phyloP scores from a whole-genome alignment of 2,888 invertebrate genomes.

The Kuschelorhynchus macadamiae region DNA sequence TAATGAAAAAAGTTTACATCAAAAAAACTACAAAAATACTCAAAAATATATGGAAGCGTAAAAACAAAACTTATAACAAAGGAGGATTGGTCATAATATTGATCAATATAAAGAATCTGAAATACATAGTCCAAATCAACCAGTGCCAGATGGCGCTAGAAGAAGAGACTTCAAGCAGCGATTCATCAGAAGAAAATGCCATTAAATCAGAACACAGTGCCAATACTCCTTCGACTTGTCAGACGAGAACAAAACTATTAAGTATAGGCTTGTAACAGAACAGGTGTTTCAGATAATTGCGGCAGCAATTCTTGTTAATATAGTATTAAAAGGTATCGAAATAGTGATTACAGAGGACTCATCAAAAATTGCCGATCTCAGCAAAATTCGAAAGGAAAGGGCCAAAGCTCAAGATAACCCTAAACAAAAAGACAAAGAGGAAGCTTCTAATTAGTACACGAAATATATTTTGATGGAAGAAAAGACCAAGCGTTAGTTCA shows the following conservation, averaged over 20 bases:
- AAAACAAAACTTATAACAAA: neutral
- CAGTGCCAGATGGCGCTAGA: too few relatives aligned
- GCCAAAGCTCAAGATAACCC: constrained; percentile 1
- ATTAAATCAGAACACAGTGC: too few relatives aligned
- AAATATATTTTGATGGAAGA: constrained; percentile 26
- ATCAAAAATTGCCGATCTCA: constrained; percentile 31
- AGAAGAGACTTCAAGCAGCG: too few relatives aligned
- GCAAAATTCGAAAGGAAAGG: constrained; percentile 28
- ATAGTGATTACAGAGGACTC: constrained; percentile 30
- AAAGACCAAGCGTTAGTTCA: constrained; percentile 15
- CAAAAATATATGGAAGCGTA: constrained; percentile 9
- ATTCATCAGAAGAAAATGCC: neutral
- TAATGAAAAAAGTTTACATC: constrained; percentile 5
- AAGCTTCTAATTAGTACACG: too few relatives aligned
- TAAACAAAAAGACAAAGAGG: too few relatives aligned
- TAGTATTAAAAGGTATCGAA: constrained; percentile 12
- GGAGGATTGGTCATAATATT: neutral
- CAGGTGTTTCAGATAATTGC: neutral
- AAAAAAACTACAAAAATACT: constrained; percentile 6
- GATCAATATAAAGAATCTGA: neutral
- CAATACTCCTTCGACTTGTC: neutral
- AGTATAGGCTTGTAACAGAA: constrained; percentile 15
- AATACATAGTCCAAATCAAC: too few relatives aligned
- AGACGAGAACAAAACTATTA: neutral
- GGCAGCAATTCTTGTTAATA: neutral